Evolutionary conservation across 2,888 invertebrate species (phyloP), one percentile per base, ranked within the genome.

Genomic region (Lacanobia oleracea): DNA sequence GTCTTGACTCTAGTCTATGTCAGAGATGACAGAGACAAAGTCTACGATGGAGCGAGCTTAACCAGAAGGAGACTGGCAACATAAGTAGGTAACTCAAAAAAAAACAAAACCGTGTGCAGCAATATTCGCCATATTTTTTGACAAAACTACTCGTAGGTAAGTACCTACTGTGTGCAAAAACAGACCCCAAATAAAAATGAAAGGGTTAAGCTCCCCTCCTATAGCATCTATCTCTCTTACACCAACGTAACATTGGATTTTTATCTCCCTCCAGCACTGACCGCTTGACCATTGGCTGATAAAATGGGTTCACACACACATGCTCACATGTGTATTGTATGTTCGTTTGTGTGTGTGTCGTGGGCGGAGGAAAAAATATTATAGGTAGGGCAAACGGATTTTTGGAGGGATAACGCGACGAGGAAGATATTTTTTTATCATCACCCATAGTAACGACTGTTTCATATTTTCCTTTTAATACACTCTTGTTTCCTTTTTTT

Each of bases 221-320:
- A 61, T 27, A 61, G 33, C 9, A 63, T 75, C 69, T 60, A 77
- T 87, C 71, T 87, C 83, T 56, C 54, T 79, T 51, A 83, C 82
- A 77, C 76, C 48, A 64, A 43, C 40, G 27, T 60, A 54, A 68
- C 64, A 71, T 64, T 64, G 8, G 60, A 82, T 86, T 77, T 76
- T 64, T 60, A 50, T 93, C 91, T 86, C 90, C 80, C 81, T 93
- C 87, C 72, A 56, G 33, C 62, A 71, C 77, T 94, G 94, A 93
- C 94, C 94, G 93, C 90, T 94, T 95, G 94, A 95, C 94, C 94
- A 95, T 94, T 95, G 94, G 94, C 82, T 89, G 90, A 77, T 80
- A 53, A 75, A 83, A 86, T 82, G 76, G 79, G 85, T 72, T 74
- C 63, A 85, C 81, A 12, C 78, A 79, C 79, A 81, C 82, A 70